Conservation (phyloP, 2,797 vertebrate species). For the Catostomus latipinnis region DNA sequence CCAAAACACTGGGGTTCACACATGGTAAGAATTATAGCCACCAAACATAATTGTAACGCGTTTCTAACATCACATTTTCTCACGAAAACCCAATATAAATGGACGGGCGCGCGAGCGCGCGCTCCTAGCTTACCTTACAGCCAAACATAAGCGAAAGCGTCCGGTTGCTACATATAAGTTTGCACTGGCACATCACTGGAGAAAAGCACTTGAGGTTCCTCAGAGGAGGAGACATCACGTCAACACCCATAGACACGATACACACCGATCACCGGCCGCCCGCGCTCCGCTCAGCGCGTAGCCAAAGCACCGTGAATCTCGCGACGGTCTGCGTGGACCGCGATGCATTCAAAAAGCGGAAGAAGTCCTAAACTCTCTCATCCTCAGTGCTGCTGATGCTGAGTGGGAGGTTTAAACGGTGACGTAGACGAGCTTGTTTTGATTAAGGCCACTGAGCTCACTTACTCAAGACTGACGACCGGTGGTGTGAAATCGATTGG, state of each 20-base stretch:
- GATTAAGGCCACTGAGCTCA: background rate
- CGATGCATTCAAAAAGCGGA: background rate
- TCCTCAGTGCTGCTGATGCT: background rate
- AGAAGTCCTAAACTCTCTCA: background rate
- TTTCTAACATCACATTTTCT: background rate
- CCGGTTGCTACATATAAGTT: slow-evolving; percentile 86
- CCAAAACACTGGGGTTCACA: background rate
- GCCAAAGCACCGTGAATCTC: slow-evolving; percentile 3
- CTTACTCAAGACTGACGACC: slow-evolving; percentile 5
- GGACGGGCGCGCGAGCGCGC: slow-evolving; percentile 8
- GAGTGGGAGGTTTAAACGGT: background rate
- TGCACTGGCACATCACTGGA: slow-evolving; percentile 87
- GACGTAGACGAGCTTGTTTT: background rate
- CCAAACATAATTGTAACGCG: background rate
- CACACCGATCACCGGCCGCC: slow-evolving; percentile 60
- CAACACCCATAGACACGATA: slow-evolving; percentile 67
- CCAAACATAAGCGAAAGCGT: slow-evolving; percentile 86
- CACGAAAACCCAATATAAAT: slow-evolving; percentile 3
- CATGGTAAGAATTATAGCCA: background rate
- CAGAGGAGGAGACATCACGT: slow-evolving; percentile 79
- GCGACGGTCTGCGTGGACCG: slow-evolving; percentile 4
- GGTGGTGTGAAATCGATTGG: background rate
- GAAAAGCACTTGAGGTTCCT: slow-evolving; percentile 83
- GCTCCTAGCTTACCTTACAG: slow-evolving; percentile 76
- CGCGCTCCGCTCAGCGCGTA: slow-evolving; percentile 23